A percentile compares a stretch with the other conserved stretches of the same genome.
Conservation (phyloP, 2,113 vertebrate species). For the Saccopteryx leptura region DNA sequence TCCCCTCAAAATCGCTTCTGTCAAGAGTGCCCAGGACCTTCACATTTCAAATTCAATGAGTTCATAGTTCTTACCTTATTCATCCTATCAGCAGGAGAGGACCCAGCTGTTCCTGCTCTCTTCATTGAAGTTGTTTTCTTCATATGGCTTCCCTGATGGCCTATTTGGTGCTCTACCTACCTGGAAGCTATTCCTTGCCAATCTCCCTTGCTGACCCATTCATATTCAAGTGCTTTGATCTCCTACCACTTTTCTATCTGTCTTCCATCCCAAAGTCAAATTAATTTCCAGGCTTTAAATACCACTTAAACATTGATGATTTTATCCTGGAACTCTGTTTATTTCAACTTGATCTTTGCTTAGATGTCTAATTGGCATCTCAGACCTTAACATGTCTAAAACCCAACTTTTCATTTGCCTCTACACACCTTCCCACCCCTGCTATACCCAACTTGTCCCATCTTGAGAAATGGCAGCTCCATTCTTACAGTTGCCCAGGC, state of each 20-base stretch:
- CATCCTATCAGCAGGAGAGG: neutral
- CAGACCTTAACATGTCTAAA: neutral
- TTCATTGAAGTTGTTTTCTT: constrained; percentile 42
- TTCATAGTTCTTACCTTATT: neutral
- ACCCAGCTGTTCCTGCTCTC: neutral
- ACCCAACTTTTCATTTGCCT: neutral
- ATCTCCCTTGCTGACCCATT: constrained; percentile 22
- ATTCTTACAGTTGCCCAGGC: neutral
- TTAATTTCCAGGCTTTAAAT: constrained; percentile 51
- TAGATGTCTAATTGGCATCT: neutral
- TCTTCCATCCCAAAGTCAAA: constrained; percentile 27
- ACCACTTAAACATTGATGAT: constrained; percentile 34
- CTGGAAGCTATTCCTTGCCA: neutral
- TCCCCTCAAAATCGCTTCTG: neutral
- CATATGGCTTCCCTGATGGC: neutral
- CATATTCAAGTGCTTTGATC: neutral
- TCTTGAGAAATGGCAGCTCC: neutral
- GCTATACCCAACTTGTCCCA: neutral
- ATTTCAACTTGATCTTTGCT: constrained; percentile 19
- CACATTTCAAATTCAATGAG: neutral
- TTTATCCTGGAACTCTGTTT: constrained; percentile 13
- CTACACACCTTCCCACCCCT: neutral
- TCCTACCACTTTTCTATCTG: constrained; percentile 52
- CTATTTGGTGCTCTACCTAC: neutral
- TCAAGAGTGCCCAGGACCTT: neutral